Conservation (phyloP, 2,888 invertebrate genomes). For the Nysson spinosus region DNA sequence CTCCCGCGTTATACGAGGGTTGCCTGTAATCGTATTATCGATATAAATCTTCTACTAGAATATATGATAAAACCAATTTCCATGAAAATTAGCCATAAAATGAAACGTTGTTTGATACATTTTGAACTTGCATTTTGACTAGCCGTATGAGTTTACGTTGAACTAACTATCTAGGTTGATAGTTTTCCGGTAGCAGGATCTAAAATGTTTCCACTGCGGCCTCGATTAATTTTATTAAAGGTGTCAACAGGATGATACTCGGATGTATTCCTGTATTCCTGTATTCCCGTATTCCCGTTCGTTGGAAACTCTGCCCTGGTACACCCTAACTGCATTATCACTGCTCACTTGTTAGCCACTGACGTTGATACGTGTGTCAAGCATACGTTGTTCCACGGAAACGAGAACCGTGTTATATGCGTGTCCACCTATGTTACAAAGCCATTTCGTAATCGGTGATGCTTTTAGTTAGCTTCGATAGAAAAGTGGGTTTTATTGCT, state of each 20-base stretch:
- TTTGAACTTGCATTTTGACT: no score
- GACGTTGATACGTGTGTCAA: constrained; percentile 53
- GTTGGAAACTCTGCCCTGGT: constrained; percentile 18
- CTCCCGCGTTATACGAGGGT: no score
- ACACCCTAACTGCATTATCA: constrained; percentile 47
- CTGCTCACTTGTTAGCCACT: constrained; percentile 21
- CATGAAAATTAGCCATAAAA: no score
- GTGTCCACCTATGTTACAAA: constrained; percentile 17
- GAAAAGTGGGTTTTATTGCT: constrained; percentile 2
- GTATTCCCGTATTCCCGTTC: constrained; percentile 14
- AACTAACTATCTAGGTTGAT: background rate
- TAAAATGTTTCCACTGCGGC: constrained; percentile 30
- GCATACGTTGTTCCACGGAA: constrained; percentile 39
- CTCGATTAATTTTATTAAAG: constrained; percentile 47
- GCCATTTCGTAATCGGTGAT: constrained; percentile 2
- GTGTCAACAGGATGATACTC: constrained; percentile 43
- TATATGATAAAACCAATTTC: no score
- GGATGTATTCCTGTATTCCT: constrained; percentile 30
- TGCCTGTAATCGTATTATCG: no score
- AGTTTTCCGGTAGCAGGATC: constrained; percentile 14
- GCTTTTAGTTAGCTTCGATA: background rate
- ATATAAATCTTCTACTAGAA: no score
- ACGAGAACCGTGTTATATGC: constrained; percentile 30
- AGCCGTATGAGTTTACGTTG: constrained; percentile 3
- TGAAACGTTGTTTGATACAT: no score